Percentiles rank a stretch among this genome's conserved stretches.
These are phyloP conservation scores for Pachycephus smyrnensis DNA, from an alignment of 2,888 invertebrate species.

Conservation along the genomic window DNA sequence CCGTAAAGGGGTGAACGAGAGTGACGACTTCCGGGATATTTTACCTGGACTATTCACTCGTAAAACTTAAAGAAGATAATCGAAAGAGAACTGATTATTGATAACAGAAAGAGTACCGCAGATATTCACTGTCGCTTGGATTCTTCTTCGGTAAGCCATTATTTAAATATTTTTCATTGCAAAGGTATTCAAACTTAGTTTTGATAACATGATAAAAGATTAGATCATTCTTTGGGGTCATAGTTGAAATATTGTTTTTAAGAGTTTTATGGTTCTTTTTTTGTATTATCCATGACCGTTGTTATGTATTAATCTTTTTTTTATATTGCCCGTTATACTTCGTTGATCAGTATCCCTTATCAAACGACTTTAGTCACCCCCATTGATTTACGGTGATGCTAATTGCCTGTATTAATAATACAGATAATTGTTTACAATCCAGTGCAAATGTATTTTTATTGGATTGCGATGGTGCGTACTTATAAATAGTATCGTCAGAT, in stretches of 20 bases:
- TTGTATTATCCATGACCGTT: neutral
- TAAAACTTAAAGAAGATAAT: neutral
- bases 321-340: neutral
- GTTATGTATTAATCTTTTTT: neutral
- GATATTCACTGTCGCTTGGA: neutral
- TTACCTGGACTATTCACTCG: neutral
- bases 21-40: neutral
- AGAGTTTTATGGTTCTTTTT: neutral
- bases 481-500: slow-evolving; percentile 41
- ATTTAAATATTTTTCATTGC: neutral
- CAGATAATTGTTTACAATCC: slow-evolving; percentile 11
- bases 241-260: neutral
- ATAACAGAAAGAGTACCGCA: neutral
- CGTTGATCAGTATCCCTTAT: neutral
- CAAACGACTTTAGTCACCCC: neutral
- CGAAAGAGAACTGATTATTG: neutral
- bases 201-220: neutral
- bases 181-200: neutral
- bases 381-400: neutral
- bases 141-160: neutral
- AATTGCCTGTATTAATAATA: slow-evolving; percentile 6
- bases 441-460: slow-evolving; percentile 32
- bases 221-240: neutral
- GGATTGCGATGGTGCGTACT: slow-evolving; percentile 23
- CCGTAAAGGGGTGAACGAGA: neutral